Conservation (phyloP, 2,113 vertebrate genomes). For the Sapayoa aenigma region DNA sequence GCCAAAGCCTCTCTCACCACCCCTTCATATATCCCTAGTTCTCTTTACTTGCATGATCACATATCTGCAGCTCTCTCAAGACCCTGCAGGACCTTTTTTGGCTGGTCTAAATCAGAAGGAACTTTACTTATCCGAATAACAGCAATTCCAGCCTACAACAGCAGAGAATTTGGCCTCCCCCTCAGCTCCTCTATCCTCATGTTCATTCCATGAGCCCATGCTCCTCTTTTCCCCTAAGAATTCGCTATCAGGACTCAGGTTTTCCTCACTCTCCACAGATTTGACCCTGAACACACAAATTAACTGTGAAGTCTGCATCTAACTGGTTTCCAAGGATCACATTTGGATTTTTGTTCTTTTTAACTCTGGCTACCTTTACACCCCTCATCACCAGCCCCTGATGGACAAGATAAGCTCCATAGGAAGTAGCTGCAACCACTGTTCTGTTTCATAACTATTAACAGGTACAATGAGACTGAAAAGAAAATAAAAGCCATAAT, state of each 20-base stretch:
- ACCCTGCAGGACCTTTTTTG: slow-evolving; percentile 9
- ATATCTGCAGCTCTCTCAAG: slow-evolving; percentile 8
- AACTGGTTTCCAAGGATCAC: not conserved
- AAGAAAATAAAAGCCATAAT: not conserved
- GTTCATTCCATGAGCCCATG: not conserved
- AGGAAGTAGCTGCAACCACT: not conserved
- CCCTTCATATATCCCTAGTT: not conserved
- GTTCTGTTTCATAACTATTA: not conserved
- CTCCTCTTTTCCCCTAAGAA: not conserved
- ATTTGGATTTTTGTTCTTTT: not conserved
- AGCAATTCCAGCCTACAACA: not conserved
- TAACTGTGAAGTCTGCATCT: not conserved
- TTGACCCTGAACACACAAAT: not conserved
- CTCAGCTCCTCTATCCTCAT: not conserved
- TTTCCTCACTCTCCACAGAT: not conserved
- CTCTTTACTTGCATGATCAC: not conserved
- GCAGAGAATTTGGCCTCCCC: not conserved
- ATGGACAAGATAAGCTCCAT: not conserved
- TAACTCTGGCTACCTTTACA: not conserved
- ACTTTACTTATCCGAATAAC: not conserved
- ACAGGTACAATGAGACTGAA: not conserved
- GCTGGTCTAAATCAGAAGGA: not conserved
- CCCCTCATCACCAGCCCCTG: not conserved
- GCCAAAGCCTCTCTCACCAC: not conserved
- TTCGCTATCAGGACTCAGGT: not conserved